A percentile compares a stretch with the other conserved stretches of the same genome.
Conservation (phyloP, 30 jellyfish, hydroid and myxozoan genomes). For the Turritopsis rubra region DNA sequence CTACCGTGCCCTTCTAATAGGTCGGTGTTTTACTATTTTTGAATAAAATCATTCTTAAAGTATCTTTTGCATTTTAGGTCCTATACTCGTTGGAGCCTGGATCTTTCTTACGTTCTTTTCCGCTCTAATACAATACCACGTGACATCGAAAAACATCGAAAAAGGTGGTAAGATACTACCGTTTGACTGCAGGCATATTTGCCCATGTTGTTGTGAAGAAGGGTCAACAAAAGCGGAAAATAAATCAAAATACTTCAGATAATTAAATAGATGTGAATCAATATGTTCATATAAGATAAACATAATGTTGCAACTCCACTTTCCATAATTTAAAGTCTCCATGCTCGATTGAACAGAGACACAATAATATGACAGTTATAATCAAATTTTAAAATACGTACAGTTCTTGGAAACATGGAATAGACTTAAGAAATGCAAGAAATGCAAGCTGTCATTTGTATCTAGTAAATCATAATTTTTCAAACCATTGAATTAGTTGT, state of each 20-base stretch:
- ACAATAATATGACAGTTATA: not conserved
- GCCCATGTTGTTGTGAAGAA: slow-evolving; percentile 19
- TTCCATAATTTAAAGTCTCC: no score
- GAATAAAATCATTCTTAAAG: not conserved
- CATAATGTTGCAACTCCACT: no score
- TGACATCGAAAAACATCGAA: slow-evolving; percentile 47
- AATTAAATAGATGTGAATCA: no score
- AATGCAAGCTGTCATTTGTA: not conserved
- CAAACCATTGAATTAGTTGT: not conserved
- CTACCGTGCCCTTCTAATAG: no score
- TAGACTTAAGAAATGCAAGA: no score
- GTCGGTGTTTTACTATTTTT: not conserved
- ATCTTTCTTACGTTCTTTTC: slow-evolving; percentile 26
- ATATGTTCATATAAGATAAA: no score
- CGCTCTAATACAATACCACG: slow-evolving; percentile 38
- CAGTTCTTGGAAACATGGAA: no score
- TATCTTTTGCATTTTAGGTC: slow-evolving; percentile 23
- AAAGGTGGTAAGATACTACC: slow-evolving; percentile 77
- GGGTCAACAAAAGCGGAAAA: not conserved
- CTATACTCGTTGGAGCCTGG: slow-evolving; percentile 51
- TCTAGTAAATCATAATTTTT: not conserved
- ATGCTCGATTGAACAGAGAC: no score
- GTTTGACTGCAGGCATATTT: slow-evolving; percentile 14
- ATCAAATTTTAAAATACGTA: no score
- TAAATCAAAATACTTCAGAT: not conserved